These are phyloP conservation scores for Xiphydria camelus DNA, from an alignment of 2,888 invertebrate genomes.

Conservation along the genomic window DNA sequence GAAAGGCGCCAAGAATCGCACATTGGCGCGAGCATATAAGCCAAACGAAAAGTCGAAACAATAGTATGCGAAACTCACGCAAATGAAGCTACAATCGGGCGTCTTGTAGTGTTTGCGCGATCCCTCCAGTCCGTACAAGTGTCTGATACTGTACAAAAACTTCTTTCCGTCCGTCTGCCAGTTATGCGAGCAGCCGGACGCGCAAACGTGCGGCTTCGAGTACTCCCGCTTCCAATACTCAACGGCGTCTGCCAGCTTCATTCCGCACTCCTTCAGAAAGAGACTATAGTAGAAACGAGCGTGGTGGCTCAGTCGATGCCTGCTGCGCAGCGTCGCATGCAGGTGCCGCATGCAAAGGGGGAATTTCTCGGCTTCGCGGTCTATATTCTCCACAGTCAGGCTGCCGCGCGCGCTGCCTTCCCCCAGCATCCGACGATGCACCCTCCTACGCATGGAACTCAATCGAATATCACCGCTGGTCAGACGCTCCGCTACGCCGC, in stretches of 20 bases:
- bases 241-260: slow-evolving; percentile 67
- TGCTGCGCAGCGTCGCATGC: slow-evolving; percentile 60
- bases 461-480: slow-evolving; percentile 40
- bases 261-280: slow-evolving; percentile 73
- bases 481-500: slow-evolving; percentile 7
- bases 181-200: slow-evolving; percentile 64
- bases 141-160: slow-evolving; percentile 70
- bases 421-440: slow-evolving; percentile 28
- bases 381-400: slow-evolving; percentile 53
- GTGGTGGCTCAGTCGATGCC: slow-evolving; percentile 69
- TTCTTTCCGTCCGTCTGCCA: slow-evolving; percentile 69
- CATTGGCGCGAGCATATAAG: too few relatives aligned
- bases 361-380: slow-evolving; percentile 57
- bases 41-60: too few relatives aligned
- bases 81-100: slow-evolving; percentile 65
- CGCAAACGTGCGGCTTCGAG: slow-evolving; percentile 57
- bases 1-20: too few relatives aligned
- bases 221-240: slow-evolving; percentile 70
- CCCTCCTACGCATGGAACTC: slow-evolving; percentile 29
- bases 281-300: slow-evolving; percentile 69
- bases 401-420: slow-evolving; percentile 23
- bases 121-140: slow-evolving; percentile 75
- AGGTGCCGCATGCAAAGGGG: slow-evolving; percentile 71
- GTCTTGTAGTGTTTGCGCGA: slow-evolving; percentile 65
- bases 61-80: slow-evolving; percentile 58